Base-by-base conservation (phyloP, 1,140 invertebrate species). In the Trichonephila clavata region DNA sequence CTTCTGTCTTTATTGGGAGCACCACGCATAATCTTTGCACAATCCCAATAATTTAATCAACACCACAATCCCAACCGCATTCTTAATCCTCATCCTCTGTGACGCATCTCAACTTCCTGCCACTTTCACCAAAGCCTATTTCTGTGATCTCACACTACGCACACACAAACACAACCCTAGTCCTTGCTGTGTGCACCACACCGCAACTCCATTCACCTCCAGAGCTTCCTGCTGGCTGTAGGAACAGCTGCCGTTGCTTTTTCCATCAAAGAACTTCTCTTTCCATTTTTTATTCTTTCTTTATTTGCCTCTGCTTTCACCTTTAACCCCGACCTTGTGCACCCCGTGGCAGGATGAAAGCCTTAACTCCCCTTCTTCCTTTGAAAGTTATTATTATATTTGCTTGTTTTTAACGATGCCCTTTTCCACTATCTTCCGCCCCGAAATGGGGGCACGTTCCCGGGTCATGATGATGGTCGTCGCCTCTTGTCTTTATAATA, bases 321-420 rank as follows among this genome's bases (percentile, higher is more conserved):
- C 63, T 89, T 89, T 63, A 63, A 63, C 87, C 86, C 65, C 87
- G 87, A 89, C 87, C 87, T 89, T 89, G 63, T 71, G 87, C 63
- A 21, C 87, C 24, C 60, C 65, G 39, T 65, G 87, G 16, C 87
- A 50, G 63, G 87, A 89, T 89, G 87, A 86, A 86, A 59, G 5
- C 10, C 87, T n/a, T 14, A 39, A 21, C n/a, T 43, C 8, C 39
- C 87, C 21, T 50, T 84, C 43, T 57, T 8, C 16, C 27, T 84
- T n/a, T 60, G 7, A 24, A 20, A 84, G 81, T 84, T 84, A 57
- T 84, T 84, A 59, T 84, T 84, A 59, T 84, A 59, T 84, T 84
- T 77, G 71, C 71, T 77, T 77, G 71, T 77, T 77, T 77, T 77
- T 77, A 77, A 77, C 71, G 71, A 77, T 27, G 27, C 7, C 27